Conservation (phyloP, 2,113 vertebrate species). For the Hemibagrus wyckioides region DNA sequence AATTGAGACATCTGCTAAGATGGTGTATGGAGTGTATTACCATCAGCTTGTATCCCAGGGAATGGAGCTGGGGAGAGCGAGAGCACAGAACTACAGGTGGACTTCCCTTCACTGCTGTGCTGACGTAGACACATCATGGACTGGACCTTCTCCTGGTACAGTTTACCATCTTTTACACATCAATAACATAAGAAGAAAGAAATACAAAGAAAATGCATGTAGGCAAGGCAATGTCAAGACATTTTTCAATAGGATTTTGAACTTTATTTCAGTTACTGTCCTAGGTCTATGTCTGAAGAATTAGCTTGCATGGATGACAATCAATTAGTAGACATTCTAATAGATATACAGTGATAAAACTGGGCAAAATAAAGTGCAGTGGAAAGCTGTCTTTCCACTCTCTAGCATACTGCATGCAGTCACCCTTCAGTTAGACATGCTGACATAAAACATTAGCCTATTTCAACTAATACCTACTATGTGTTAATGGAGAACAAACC, state of each 20-base stretch:
- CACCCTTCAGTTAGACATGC: no score
- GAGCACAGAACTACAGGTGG: slow-evolving; percentile 77
- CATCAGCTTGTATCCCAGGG: slow-evolving; percentile 73
- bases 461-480: no score
- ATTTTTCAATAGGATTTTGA: background rate
- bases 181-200: background rate
- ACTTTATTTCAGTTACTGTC: background rate
- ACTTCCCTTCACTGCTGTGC: slow-evolving; percentile 82
- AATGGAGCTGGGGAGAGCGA: slow-evolving; percentile 81
- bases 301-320: background rate
- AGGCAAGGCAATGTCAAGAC: background rate
- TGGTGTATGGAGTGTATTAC: slow-evolving; percentile 63
- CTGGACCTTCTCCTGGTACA: slow-evolving; percentile 94
- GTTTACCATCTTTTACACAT: slow-evolving; percentile 82
- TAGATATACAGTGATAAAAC: background rate
- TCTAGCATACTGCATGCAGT: no score
- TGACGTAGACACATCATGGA: slow-evolving; percentile 87
- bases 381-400: no score
- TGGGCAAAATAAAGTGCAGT: background rate
- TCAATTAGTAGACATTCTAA: background rate
- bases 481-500: no score
- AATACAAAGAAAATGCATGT: background rate
- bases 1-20: background rate
- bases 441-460: no score
- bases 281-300: background rate